A percentile compares a stretch with the other conserved stretches of the same genome.
Conservation (phyloP, 2,797 vertebrate genomes). For the Arrhamphus sclerolepis region DNA sequence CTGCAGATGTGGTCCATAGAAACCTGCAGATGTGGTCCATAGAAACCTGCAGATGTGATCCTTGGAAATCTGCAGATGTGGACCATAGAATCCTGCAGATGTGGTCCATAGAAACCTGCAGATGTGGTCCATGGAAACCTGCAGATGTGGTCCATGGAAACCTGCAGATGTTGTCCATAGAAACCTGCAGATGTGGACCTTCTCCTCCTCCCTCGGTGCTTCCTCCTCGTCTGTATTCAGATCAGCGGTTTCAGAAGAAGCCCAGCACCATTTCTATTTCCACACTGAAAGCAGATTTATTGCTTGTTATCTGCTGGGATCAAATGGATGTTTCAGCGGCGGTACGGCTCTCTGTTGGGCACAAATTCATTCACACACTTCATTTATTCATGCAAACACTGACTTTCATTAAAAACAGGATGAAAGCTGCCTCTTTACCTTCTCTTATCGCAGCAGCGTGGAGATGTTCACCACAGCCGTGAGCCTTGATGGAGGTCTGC, state of each 20-base stretch:
- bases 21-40: too few relatives aligned
- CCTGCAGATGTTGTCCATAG: too few relatives aligned
- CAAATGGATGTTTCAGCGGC: constrained; percentile 40
- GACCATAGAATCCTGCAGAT: too few relatives aligned
- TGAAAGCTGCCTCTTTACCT: constrained; percentile 4
- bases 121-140: too few relatives aligned
- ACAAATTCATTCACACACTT: constrained; percentile 6
- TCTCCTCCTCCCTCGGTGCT: neutral
- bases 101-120: too few relatives aligned
- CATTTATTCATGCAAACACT: too few relatives aligned
- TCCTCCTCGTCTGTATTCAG: constrained; percentile 43
- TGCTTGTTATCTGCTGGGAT: constrained; percentile 50
- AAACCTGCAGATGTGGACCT: too few relatives aligned
- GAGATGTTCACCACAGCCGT: neutral
- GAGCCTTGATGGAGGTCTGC: too few relatives aligned
- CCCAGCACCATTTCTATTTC: constrained; percentile 59
- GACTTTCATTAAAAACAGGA: neutral
- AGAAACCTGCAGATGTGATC: too few relatives aligned
- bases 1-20: neutral
- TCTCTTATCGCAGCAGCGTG: neutral
- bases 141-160: too few relatives aligned
- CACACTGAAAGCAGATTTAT: constrained; percentile 60
- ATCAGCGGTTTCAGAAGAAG: constrained; percentile 29
- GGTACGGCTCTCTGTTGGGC: constrained; percentile 36
- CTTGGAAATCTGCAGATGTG: too few relatives aligned